Conservation (phyloP, 2,797 vertebrate genomes). For the Urocyon cinereoargenteus region DNA sequence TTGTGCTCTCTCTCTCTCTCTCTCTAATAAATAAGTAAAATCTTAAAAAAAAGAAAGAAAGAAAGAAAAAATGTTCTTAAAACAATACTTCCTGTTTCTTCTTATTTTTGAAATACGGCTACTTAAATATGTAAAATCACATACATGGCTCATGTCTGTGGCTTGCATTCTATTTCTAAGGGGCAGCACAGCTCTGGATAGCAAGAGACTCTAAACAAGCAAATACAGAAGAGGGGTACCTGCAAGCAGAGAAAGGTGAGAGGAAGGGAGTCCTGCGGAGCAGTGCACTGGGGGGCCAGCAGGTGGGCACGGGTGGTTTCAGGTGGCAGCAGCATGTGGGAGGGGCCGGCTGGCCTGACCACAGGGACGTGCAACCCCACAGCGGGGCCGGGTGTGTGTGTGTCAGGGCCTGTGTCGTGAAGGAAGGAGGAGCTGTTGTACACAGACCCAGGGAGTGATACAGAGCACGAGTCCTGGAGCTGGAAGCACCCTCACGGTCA, state of each 20-base stretch:
- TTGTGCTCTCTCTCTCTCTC: too few relatives aligned
- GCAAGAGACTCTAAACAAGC: neutral
- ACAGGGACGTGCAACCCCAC: neutral
- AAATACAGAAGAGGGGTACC: neutral
- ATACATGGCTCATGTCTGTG: neutral
- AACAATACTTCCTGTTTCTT: neutral
- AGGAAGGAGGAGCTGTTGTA: neutral
- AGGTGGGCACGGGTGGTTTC: neutral
- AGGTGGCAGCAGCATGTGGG: neutral
- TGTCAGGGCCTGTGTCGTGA: neutral
- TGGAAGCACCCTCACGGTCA: neutral
- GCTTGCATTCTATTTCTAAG: neutral
- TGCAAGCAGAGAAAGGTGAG: too few relatives aligned
- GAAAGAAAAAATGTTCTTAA: neutral
- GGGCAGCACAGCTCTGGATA: neutral
- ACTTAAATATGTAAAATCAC: neutral
- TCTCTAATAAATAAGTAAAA: too few relatives aligned
- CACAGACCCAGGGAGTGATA: neutral
- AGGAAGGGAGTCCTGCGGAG: neutral
- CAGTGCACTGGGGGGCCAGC: fast-evolving
- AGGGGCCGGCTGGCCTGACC: neutral
- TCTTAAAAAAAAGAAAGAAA: too few relatives aligned
- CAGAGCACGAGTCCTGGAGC: neutral
- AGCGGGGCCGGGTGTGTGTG: neutral
- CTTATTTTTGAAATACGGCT: neutral